Percentiles rank a stretch among this genome's conserved stretches.
phyloP scores from a whole-genome alignment of 2,113 vertebrate species.

The Ceyx cyanopectus region DNA sequence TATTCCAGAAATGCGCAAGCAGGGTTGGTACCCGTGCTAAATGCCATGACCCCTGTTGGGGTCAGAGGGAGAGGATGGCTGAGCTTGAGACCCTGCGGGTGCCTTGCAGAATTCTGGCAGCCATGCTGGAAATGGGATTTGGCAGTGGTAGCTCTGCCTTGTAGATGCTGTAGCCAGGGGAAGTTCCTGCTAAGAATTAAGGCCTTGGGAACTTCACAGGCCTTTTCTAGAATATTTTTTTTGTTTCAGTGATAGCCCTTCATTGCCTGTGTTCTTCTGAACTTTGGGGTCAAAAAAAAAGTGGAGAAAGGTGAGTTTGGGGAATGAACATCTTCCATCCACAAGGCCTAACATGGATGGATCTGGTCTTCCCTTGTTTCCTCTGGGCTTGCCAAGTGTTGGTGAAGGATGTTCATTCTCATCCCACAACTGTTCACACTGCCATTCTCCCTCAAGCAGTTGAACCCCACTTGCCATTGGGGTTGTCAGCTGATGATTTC shows the following conservation, averaged over 20 bases:
- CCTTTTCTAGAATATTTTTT: background rate
- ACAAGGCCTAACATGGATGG: fast-evolving
- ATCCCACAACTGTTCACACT: background rate
- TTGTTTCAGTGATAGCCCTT: background rate
- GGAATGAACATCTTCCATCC: background rate
- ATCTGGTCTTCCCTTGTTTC: background rate
- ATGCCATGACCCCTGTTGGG: background rate
- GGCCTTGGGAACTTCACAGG: background rate
- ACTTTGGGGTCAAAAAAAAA: background rate
- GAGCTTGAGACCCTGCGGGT: background rate
- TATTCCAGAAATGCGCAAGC: background rate
- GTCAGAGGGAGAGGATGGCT: background rate
- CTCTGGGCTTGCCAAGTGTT: background rate
- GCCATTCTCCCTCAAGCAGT: background rate
- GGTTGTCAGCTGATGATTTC: background rate
- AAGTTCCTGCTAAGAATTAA: background rate
- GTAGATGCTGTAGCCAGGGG: background rate
- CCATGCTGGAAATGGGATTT: background rate
- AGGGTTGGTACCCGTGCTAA: background rate
- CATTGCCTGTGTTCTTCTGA: background rate
- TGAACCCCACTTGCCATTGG: background rate
- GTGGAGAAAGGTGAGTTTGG: background rate
- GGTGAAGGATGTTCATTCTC: background rate
- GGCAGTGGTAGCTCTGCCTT: background rate
- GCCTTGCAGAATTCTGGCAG: background rate